Percentiles rank a stretch among this genome's conserved stretches.
Conservation (phyloP, 2,888 invertebrate genomes). For the Sphaerophoria taeniata region DNA sequence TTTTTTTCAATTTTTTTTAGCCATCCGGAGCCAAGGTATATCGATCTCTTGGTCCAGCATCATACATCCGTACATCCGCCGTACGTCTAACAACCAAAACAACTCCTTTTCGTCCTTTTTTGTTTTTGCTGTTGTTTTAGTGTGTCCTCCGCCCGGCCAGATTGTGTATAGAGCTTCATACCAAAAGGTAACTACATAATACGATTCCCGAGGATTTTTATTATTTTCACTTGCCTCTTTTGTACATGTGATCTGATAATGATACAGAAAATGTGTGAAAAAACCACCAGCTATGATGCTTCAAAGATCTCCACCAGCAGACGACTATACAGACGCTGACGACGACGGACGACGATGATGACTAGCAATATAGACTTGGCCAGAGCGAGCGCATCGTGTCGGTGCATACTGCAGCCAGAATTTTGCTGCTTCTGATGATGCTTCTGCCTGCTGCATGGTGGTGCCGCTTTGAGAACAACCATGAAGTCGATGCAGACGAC, state of each 20-base stretch:
- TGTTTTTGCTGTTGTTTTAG: too few species aligned
- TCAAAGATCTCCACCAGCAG: slow-evolving; percentile 69
- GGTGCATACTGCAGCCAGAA: slow-evolving; percentile 62
- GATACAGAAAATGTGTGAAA: slow-evolving; percentile 75
- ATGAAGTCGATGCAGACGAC: slow-evolving; percentile 68
- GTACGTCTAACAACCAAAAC: slow-evolving; percentile 60
- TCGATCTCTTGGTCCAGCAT: slow-evolving; percentile 65
- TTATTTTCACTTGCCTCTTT: slow-evolving; percentile 74
- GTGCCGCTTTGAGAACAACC: slow-evolving; percentile 55
- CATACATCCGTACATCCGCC: slow-evolving; percentile 42
- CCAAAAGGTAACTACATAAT: slow-evolving; percentile 25
- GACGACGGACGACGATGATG: slow-evolving; percentile 6
- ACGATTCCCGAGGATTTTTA: slow-evolving; percentile 69
- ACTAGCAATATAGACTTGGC: slow-evolving; percentile 29
- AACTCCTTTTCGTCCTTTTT: slow-evolving; percentile 70
- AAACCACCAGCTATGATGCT: slow-evolving; percentile 75
- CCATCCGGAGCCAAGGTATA: slow-evolving; percentile 64
- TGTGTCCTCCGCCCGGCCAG: slow-evolving; percentile 16
- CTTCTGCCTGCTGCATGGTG: slow-evolving; percentile 51
- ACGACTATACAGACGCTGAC: slow-evolving; percentile 13
- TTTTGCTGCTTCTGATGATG: slow-evolving; percentile 59
- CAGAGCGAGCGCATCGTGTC: slow-evolving; percentile 11
- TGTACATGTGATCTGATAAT: slow-evolving; percentile 75
- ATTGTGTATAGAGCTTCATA: slow-evolving; percentile 3
- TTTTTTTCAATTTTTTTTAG: slow-evolving; percentile 20